phyloP scores from a whole-genome alignment of 2,113 vertebrate genomes.

The Ciconia boyciana region DNA sequence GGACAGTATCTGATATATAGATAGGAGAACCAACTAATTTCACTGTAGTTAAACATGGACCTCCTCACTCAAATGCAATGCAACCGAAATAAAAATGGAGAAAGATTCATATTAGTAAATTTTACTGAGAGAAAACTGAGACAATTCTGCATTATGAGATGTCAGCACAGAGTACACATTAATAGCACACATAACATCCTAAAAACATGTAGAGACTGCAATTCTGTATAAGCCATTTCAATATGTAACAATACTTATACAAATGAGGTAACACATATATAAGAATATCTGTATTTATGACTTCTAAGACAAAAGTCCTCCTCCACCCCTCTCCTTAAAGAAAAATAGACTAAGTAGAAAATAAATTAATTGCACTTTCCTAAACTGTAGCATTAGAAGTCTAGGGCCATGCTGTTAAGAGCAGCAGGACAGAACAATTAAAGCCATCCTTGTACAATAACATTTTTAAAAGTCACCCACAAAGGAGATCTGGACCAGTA shows the following conservation, averaged over 20 bases:
- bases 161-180: not conserved
- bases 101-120: not conserved
- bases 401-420: not conserved
- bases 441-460: not conserved
- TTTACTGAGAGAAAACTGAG: not conserved
- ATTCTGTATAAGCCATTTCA: not conserved
- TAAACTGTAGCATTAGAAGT: not conserved
- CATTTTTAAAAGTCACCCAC: not conserved
- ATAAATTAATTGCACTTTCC: not conserved
- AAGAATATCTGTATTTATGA: not conserved
- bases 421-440: not conserved
- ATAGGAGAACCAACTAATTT: not conserved
- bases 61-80: not conserved
- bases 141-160: not conserved
- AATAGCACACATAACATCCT: not conserved
- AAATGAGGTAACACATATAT: not conserved
- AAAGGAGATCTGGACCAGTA: not conserved
- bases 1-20: rapidly evolving
- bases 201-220: not conserved
- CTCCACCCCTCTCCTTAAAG: not conserved
- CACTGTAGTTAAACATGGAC: not conserved
- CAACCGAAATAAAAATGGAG: not conserved
- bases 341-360: not conserved
- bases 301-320: not conserved
- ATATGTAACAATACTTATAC: not conserved